Evolutionary conservation across 2,113 vertebrate species (phyloP).

Genomic region (Oreamnos americanus): DNA sequence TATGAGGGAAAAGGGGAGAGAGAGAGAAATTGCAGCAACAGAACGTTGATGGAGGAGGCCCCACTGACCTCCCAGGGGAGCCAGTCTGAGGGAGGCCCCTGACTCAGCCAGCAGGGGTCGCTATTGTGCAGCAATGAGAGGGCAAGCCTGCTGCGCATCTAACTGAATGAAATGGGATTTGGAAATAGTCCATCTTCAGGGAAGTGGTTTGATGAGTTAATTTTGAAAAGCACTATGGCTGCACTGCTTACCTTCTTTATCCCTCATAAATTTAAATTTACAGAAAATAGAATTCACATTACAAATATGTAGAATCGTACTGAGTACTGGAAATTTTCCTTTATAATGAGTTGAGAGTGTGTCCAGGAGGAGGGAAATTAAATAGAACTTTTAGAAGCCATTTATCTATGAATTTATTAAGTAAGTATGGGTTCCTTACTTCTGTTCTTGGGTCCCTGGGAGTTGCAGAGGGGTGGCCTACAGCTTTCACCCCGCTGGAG

Average conservation of each 20-base stretch:
- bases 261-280: not conserved
- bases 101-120: conserved; percentile 80
- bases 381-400: not conserved
- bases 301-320: not conserved
- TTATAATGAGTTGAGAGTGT: not conserved
- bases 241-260: not conserved
- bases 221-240: not conserved
- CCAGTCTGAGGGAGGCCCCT: not conserved
- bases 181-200: not conserved
- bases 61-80: no score
- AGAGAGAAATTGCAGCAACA: not conserved
- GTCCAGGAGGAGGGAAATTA: not conserved
- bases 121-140: conserved; percentile 57
- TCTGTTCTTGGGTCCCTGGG: not conserved
- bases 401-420: not conserved
- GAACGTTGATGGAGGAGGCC: not conserved
- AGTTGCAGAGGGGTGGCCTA: not conserved
- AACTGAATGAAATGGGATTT: not conserved
- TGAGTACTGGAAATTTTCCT: not conserved
- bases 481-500: not conserved
- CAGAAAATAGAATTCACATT: not conserved
- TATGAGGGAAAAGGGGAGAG: not conserved
- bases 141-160: not conserved
- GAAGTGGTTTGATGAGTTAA: not conserved
- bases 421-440: not conserved